These are phyloP conservation scores for Chiloscyllium punctatum DNA, from an alignment of 2,797 vertebrate genomes.

Conservation along the genomic window DNA sequence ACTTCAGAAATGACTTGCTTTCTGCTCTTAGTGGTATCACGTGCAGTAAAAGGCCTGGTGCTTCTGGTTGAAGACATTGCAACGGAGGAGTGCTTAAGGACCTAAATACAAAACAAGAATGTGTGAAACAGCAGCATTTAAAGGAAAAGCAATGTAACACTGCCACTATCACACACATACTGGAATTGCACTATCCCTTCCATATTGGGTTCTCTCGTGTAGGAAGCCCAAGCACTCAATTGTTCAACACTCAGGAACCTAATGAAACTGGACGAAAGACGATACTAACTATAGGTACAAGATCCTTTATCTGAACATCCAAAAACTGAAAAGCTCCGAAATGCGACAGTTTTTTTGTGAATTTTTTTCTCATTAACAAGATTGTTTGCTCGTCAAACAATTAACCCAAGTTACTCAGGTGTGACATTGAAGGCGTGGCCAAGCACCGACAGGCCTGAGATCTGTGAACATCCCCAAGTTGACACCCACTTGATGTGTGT, in stretches of 20 bases:
- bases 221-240: background rate
- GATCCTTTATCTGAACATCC: too few species aligned
- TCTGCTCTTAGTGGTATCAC: background rate
- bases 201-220: background rate
- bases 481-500: too few species aligned
- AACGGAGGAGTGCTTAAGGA: background rate
- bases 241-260: background rate
- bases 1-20: background rate
- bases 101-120: background rate
- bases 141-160: background rate
- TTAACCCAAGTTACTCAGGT: too few species aligned
- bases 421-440: too few species aligned
- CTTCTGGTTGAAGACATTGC: background rate
- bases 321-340: too few species aligned
- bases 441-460: too few species aligned
- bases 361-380: too few species aligned
- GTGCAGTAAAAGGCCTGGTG: background rate
- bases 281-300: background rate
- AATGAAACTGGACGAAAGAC: background rate
- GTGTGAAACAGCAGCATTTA: background rate
- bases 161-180: background rate
- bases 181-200: background rate
- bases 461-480: too few species aligned
- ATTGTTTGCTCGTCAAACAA: too few species aligned
- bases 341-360: too few species aligned